phyloP scores from a whole-genome alignment of 2,113 vertebrate genomes.

The Oncorhynchus mykiss region DNA sequence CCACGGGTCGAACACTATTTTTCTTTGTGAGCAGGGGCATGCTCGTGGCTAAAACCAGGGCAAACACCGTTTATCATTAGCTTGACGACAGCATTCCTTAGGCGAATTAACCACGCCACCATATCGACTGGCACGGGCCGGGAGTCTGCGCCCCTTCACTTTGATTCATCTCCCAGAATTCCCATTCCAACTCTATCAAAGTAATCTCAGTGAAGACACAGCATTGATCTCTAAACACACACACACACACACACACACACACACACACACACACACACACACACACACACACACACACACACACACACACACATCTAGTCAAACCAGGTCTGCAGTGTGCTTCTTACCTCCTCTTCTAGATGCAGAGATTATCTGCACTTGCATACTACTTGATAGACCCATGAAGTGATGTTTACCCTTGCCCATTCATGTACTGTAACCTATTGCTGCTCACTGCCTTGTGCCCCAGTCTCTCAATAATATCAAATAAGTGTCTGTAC shows the following conservation, averaged over 20 bases:
- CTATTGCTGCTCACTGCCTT: too few relatives aligned
- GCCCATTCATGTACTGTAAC: too few relatives aligned
- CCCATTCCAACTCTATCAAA: constrained; percentile 71
- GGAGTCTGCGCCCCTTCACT: constrained; percentile 69
- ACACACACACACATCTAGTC: neutral
- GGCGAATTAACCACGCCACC: constrained; percentile 60
- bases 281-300: too few relatives aligned
- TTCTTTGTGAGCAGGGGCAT: constrained; percentile 67
- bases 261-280: constrained; percentile 1
- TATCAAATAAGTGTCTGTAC: too few relatives aligned
- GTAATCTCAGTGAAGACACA: constrained; percentile 65
- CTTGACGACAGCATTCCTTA: constrained; percentile 61
- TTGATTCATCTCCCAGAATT: constrained; percentile 72
- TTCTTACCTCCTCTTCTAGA: neutral
- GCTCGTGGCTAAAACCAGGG: constrained; percentile 73
- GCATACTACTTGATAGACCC: neutral
- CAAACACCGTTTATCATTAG: constrained; percentile 80
- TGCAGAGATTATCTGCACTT: neutral
- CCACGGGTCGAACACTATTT: constrained; percentile 75
- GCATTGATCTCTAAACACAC: constrained; percentile 66
- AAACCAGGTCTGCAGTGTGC: neutral
- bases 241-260: constrained; percentile 18
- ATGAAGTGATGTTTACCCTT: too few relatives aligned
- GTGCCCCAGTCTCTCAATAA: too few relatives aligned
- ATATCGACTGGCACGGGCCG: constrained; percentile 69